A percentile compares a stretch with the other conserved stretches of the same genome.
These are phyloP conservation scores for Amazona vittata DNA, from an alignment of 2,113 vertebrate genomes.

Conservation along the genomic window DNA sequence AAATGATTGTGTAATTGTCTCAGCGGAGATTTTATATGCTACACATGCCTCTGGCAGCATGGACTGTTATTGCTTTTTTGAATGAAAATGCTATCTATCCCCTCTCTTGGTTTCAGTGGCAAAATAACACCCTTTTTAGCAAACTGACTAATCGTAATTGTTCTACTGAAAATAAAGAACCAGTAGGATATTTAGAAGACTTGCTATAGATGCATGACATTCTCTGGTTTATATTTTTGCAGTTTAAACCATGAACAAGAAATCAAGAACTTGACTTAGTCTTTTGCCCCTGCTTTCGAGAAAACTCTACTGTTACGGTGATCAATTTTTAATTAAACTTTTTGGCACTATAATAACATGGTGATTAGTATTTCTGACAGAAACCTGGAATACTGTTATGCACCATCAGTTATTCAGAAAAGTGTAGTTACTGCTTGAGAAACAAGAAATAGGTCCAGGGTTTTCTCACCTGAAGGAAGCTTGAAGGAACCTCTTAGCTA, in stretches of 20 bases:
- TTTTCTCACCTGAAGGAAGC: not conserved
- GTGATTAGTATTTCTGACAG: constrained; percentile 40
- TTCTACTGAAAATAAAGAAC: not conserved
- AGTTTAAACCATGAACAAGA: not conserved
- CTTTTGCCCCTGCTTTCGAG: not conserved
- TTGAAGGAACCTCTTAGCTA: not conserved
- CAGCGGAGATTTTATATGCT: not conserved
- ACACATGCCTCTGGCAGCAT: not conserved
- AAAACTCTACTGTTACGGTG: not conserved
- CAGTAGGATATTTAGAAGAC: not conserved
- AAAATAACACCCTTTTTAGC: not conserved
- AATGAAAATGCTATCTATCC: not conserved
- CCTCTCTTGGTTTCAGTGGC: not conserved
- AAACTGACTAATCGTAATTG: not conserved
- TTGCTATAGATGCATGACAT: not conserved
- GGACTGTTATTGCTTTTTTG: not conserved
- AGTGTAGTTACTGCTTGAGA: not conserved
- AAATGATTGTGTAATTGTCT: not conserved
- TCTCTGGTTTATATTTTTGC: not conserved
- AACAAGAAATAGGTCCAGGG: not conserved
- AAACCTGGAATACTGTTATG: constrained; percentile 11
- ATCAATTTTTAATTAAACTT: constrained; percentile 48
- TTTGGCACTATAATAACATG: constrained; percentile 14
- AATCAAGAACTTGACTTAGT: not conserved
- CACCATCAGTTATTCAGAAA: constrained; percentile 30